These are phyloP conservation scores for Lepisosteus oculatus DNA, from an alignment of 2,113 vertebrate genomes.

Conservation along the genomic window DNA sequence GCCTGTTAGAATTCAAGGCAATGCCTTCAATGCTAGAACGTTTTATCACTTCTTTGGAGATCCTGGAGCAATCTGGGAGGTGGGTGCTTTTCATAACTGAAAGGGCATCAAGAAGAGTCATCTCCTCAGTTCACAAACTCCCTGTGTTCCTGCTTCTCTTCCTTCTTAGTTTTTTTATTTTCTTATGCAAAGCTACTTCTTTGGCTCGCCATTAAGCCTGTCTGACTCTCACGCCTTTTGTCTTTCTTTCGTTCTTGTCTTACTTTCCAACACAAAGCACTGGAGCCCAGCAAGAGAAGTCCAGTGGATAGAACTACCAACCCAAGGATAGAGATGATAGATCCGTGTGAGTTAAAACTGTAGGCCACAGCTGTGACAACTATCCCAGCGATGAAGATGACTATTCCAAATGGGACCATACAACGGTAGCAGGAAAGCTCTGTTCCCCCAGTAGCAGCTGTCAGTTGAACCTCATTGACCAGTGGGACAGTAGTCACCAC, in stretches of 20 bases:
- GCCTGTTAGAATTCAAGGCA: constrained; percentile 26
- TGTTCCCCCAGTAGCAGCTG: constrained; percentile 83
- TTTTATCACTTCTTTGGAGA: not conserved
- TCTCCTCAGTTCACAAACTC: not conserved
- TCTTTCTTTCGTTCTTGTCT: constrained; percentile 81
- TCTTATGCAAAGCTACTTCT: constrained; percentile 74
- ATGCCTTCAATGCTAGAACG: constrained; percentile 34
- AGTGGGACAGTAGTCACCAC: constrained; percentile 69
- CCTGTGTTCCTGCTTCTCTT: constrained; percentile 26
- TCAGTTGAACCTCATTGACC: constrained; percentile 82
- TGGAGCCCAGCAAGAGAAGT: constrained; percentile 79
- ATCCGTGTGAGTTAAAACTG: constrained; percentile 95
- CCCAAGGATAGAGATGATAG: constrained; percentile 88
- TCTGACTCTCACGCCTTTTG: constrained; percentile 89
- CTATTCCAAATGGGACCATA: constrained; percentile 87
- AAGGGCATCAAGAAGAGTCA: constrained; percentile 35
- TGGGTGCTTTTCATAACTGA: constrained; percentile 15
- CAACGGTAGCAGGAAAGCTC: constrained; percentile 95
- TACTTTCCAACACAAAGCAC: constrained; percentile 81
- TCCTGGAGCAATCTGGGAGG: constrained; percentile 12
- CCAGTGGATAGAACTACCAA: constrained; percentile 80
- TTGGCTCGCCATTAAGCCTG: constrained; percentile 76
- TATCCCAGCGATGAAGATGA: constrained; percentile 85
- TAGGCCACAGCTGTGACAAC: constrained; percentile 91
- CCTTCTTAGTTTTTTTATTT: constrained; percentile 11